phyloP scores from a whole-genome alignment of 2,113 vertebrate species.

The Sinocyclocheilus anophthalmus region DNA sequence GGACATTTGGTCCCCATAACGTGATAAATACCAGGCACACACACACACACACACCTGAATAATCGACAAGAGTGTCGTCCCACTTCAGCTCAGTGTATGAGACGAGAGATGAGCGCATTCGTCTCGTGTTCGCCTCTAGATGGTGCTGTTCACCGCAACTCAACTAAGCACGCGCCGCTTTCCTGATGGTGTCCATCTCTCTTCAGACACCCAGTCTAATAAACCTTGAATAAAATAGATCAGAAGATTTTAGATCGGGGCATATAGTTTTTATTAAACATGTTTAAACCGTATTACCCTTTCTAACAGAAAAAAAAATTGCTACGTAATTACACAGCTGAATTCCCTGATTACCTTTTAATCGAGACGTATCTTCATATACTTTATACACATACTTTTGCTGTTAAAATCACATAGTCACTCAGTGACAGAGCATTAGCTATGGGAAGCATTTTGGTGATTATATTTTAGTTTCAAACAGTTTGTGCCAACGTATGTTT shows the following conservation, averaged over 20 bases:
- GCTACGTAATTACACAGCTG: neutral
- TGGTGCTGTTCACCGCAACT: slow-evolving; percentile 90
- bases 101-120: slow-evolving; percentile 1
- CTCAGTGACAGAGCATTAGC: neutral
- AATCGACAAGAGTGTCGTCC: no score
- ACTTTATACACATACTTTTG: no score
- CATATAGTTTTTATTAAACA: neutral
- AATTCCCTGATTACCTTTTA: neutral
- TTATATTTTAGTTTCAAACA: neutral
- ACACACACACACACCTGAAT: slow-evolving; percentile 8
- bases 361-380: neutral
- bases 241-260: neutral
- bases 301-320: neutral
- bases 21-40: neutral
- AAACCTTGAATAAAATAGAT: neutral
- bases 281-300: neutral
- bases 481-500: neutral
- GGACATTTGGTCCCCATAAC: no score
- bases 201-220: neutral
- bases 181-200: neutral
- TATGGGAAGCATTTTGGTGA: neutral
- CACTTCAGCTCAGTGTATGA: neutral
- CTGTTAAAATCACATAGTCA: neutral
- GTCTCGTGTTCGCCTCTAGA: slow-evolving; percentile 79
- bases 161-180: neutral